phyloP scores from a whole-genome alignment of 2,113 vertebrate species.

The Parus major region DNA sequence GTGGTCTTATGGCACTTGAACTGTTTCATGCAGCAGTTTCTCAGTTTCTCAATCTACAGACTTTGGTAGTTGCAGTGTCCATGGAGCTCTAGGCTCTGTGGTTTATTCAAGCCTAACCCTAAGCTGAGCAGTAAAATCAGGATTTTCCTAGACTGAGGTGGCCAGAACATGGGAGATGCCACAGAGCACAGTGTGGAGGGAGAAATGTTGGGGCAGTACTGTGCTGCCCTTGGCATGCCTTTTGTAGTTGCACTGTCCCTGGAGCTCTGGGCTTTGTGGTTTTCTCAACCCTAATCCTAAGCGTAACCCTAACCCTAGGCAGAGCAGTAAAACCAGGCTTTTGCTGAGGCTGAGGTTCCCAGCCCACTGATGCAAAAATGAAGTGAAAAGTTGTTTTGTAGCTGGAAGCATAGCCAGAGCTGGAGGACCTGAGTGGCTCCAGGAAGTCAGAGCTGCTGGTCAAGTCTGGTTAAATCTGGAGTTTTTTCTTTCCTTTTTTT shows the following conservation, averaged over 20 bases:
- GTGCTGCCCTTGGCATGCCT: background rate
- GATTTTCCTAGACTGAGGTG: background rate
- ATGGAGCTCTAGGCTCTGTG: background rate
- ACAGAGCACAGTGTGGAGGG: accelerated
- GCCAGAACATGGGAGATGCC: background rate
- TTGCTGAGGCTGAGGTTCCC: background rate
- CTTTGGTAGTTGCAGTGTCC: background rate
- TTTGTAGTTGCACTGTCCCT: background rate
- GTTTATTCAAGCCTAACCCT: background rate
- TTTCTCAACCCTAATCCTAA: background rate
- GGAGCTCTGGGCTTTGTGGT: background rate
- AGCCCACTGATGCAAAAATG: background rate
- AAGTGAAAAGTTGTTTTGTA: background rate
- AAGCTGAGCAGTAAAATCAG: background rate
- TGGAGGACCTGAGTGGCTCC: background rate
- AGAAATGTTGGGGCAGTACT: background rate
- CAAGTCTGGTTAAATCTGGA: background rate
- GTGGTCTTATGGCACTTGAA: background rate
- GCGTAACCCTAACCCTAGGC: background rate
- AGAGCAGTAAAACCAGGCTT: background rate
- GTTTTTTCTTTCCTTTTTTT: too few species aligned
- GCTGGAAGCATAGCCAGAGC: background rate
- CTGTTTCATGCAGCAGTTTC: background rate
- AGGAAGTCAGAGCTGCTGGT: background rate
- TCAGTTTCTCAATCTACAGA: background rate